Conservation (phyloP, 2,797 vertebrate genomes). For the Heteromormyrus szaboi region DNA sequence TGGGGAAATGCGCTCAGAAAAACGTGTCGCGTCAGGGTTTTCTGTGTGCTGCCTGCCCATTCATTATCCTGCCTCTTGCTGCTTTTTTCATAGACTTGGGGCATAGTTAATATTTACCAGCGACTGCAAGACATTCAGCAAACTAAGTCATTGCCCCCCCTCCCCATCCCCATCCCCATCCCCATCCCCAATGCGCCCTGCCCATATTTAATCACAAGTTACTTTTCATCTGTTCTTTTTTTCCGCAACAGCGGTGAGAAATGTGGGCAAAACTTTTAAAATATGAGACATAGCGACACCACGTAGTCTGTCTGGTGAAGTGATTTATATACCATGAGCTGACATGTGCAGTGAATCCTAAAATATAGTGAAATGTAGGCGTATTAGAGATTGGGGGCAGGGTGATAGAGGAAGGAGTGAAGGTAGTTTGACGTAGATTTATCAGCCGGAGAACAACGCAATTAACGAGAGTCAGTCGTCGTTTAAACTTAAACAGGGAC, state of each 20-base stretch:
- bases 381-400: neutral
- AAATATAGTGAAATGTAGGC: neutral
- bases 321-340: neutral
- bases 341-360: neutral
- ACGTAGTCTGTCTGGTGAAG: neutral
- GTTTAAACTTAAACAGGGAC: constrained; percentile 5
- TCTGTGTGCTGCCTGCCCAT: neutral
- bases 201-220: neutral
- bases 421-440: neutral
- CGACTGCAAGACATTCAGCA: neutral
- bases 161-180: too few species aligned
- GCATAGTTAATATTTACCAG: constrained; percentile 8
- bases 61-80: neutral
- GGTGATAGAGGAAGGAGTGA: neutral
- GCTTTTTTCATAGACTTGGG: constrained; percentile 1
- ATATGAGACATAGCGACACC: neutral
- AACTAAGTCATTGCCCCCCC: neutral
- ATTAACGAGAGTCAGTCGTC: constrained; percentile 5
- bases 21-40: constrained; percentile 5
- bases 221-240: neutral
- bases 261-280: neutral
- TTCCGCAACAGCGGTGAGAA: neutral
- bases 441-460: neutral
- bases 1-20: neutral
- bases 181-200: neutral